phyloP scores from a whole-genome alignment of 2,797 vertebrate species.

The Phataginus tetradactyla region DNA sequence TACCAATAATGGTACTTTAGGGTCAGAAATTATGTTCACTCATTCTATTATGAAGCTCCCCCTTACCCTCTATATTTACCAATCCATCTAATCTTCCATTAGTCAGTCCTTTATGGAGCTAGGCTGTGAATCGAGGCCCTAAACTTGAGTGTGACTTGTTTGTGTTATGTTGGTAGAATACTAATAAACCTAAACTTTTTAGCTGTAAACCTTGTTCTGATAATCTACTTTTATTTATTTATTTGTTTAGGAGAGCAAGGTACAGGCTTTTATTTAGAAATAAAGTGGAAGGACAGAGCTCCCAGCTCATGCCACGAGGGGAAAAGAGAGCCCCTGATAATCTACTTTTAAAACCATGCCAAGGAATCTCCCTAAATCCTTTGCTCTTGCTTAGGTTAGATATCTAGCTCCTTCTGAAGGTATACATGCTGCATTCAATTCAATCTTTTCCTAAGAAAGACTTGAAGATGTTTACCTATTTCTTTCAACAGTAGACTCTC shows the following conservation, averaged over 20 bases:
- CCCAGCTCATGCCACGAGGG: too few species aligned
- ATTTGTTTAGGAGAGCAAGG: too few species aligned
- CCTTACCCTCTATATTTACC: not conserved
- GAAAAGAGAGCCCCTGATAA: not conserved
- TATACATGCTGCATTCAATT: not conserved
- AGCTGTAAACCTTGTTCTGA: not conserved
- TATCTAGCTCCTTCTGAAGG: not conserved
- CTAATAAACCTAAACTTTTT: not conserved
- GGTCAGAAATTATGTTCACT: not conserved
- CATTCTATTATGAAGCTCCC: not conserved
- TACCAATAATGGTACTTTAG: not conserved
- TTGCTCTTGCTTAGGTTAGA: not conserved
- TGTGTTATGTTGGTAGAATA: not conserved
- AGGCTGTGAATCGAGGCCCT: not conserved
- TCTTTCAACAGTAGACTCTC: not conserved
- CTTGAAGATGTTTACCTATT: not conserved
- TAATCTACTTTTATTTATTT: not conserved
- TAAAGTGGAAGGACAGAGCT: too few species aligned
- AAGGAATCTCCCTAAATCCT: not conserved
- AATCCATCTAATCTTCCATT: not conserved
- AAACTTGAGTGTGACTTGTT: not conserved
- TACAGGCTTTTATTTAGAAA: too few species aligned
- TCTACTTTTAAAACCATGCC: not conserved
- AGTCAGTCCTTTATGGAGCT: not conserved
- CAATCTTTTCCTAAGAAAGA: not conserved